Evolutionary conservation across 2,113 vertebrate species (phyloP), one percentile per base, ranked within the genome.

Genomic region (Tonatia bakeri): DNA sequence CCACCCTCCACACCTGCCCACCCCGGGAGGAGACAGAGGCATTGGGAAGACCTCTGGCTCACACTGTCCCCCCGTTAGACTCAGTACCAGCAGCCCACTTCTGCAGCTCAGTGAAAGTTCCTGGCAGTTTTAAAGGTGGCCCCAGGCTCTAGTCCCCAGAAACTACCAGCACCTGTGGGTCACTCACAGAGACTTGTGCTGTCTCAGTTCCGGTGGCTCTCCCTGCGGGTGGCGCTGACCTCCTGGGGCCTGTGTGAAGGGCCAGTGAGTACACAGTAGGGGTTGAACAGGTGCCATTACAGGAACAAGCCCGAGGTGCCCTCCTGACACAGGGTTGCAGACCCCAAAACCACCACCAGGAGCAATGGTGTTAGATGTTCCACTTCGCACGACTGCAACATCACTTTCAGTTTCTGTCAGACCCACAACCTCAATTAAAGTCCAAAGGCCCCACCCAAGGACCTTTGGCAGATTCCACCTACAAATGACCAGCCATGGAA

Each of bases 361-460:
- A 22, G 22, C 70, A 33, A 28, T 0, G 4, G 69, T 45, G 31
- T 59, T 26, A 64, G 43, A 61, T 10, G 33, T 50, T 90, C 76
- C 77, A 73, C 11, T 31, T 93, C 52, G 76, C 47, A 8, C 28
- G 20, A 31, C 80, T 36, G 24, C 47, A 33, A 64, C 0, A 0
- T 28, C 40, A 45, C 20, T 75, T 88, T 69, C 59, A 45, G 1
- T 65, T 45, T 56, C 77, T 40, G n/a, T 82, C 59, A 86, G 17
- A 81, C 31, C 26, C 69, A 83, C 36, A 72, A 43, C 14, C 61
- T 91, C 89, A 50, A 93, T 90, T 94, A 95, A 91, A 88, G 87
- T 93, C 96, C 90, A 94, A 91, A 96, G 81, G 45, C 80, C 87
- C 77, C 87, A 33, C 4, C 4, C 54, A 33, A 64, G 80, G 69